Evolutionary conservation across 2,113 vertebrate species (phyloP).

Genomic region (Motacilla tschutschensis): DNA sequence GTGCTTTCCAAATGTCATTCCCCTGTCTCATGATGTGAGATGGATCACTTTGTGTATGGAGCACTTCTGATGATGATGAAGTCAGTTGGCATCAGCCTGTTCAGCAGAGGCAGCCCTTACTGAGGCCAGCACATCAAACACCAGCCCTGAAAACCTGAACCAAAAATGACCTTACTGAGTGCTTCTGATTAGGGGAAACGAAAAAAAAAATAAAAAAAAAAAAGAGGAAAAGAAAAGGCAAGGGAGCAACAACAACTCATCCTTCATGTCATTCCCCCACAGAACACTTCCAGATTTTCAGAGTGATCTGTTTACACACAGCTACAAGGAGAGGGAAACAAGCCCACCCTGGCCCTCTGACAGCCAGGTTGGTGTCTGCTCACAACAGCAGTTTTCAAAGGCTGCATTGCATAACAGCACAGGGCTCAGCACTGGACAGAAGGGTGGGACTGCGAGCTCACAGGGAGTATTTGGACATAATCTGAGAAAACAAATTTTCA

Average conservation of each 20-base stretch:
- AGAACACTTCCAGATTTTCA: background rate
- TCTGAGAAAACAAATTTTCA: conserved; percentile 50
- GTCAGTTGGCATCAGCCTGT: background rate
- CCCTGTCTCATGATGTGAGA: background rate
- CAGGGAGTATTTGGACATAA: conserved; percentile 3
- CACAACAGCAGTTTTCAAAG: background rate
- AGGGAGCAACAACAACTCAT: background rate
- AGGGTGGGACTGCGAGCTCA: conserved; percentile 45
- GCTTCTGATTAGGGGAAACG: background rate
- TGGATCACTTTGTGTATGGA: background rate
- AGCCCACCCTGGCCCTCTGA: background rate
- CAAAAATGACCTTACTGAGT: background rate
- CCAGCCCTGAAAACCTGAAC: background rate
- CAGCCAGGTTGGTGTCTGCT: conserved; percentile 8
- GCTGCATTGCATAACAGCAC: conserved; percentile 4
- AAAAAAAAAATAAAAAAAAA: too few relatives aligned
- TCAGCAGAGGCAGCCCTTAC: background rate
- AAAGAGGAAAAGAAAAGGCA: background rate
- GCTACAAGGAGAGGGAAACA: background rate
- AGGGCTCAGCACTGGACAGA: conserved; percentile 16
- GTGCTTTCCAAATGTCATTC: background rate
- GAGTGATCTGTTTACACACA: background rate
- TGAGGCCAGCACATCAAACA: background rate
- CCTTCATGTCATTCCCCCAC: background rate
- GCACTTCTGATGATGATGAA: background rate